Evolutionary conservation across 2,797 vertebrate genomes (phyloP).

Genomic region (Alcedo atthis): DNA sequence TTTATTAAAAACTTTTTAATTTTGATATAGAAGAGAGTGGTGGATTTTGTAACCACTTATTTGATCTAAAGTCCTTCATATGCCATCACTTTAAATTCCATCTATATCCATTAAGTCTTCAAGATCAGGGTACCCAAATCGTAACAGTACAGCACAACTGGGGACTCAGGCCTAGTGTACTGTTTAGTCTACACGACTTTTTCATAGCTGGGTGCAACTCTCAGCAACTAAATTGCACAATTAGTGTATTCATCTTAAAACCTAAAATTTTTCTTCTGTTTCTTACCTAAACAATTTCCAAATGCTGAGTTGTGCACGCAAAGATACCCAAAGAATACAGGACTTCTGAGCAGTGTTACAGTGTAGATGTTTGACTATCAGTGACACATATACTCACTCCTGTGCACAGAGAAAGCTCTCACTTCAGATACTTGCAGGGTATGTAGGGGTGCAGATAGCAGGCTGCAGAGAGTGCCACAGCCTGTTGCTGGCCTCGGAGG

Average conservation of each 20-base stretch:
- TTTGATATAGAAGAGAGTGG: neutral
- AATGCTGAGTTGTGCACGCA: neutral
- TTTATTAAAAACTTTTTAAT: neutral
- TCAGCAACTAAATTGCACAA: neutral
- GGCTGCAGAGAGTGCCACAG: no score
- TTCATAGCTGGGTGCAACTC: neutral
- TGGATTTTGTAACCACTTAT: neutral
- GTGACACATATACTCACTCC: neutral
- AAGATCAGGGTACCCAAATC: neutral
- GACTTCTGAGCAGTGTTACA: neutral
- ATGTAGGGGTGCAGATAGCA: no score
- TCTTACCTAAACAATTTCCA: neutral
- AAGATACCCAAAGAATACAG: neutral
- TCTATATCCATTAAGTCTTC: neutral
- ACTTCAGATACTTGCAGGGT: no score
- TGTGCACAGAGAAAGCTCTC: no score
- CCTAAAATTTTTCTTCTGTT: neutral
- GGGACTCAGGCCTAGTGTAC: neutral
- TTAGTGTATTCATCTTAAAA: neutral
- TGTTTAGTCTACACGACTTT: neutral
- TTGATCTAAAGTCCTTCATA: neutral
- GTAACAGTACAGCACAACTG: neutral
- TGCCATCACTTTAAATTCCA: neutral
- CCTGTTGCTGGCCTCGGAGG: no score
- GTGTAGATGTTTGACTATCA: constrained; percentile 18